Evolutionary conservation across 2,113 vertebrate species (phyloP).

Genomic region (Crocuta crocuta): DNA sequence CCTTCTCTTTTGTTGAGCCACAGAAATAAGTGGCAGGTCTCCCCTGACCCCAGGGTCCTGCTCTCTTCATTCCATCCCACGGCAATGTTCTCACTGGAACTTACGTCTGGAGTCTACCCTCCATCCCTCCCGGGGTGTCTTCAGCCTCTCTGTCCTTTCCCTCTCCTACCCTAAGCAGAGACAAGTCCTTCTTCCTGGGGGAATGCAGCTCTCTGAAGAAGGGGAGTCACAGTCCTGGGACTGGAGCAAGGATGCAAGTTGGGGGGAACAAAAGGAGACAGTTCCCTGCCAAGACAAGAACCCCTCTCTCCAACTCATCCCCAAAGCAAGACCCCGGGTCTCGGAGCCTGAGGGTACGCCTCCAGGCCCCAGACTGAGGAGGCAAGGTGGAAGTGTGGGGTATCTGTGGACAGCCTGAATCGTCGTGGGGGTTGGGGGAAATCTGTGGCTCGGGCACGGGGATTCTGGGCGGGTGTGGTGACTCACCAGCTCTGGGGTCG

Average conservation of each 20-base stretch:
- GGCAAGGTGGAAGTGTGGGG: background rate
- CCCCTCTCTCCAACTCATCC: background rate
- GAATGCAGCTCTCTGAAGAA: background rate
- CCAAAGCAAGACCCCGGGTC: background rate
- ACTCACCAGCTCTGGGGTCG: conserved; percentile 94
- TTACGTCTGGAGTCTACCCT: conserved; percentile 8
- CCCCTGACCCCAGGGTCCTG: background rate
- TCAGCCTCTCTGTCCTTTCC: background rate
- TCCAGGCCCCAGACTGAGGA: background rate
- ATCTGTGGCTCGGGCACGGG: background rate
- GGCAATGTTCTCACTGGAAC: background rate
- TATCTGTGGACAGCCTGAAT: background rate
- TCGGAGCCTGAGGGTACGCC: background rate
- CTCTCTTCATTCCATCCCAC: background rate
- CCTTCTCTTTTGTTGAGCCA: background rate
- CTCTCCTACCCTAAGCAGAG: background rate
- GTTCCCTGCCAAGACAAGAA: background rate
- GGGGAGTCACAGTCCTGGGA: background rate
- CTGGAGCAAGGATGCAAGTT: background rate
- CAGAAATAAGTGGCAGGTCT: background rate
- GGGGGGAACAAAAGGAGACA: background rate
- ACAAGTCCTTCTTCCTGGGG: background rate
- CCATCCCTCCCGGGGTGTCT: background rate
- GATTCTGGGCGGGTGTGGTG: background rate
- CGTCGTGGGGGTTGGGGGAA: background rate